Evolutionary conservation across 2,797 vertebrate genomes (phyloP).

Genomic region (Chanos chanos): DNA sequence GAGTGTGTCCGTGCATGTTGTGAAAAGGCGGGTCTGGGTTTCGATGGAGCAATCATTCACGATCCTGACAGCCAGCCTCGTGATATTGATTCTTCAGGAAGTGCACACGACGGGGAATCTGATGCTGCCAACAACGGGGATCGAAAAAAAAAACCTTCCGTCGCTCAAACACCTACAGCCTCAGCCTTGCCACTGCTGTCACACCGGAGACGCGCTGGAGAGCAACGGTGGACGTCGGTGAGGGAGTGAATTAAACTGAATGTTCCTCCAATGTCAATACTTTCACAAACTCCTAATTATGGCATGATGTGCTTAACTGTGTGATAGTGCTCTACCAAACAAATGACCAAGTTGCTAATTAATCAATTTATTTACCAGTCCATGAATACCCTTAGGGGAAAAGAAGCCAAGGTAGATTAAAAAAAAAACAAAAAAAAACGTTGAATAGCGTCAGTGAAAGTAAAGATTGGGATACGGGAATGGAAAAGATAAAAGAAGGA

Average conservation of each 20-base stretch:
- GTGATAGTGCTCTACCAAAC: no score
- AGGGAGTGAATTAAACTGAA: conserved; percentile 16
- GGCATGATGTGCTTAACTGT: no score
- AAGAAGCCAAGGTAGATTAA: no score
- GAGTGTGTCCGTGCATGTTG: conserved; percentile 24
- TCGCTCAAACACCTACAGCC: conserved; percentile 40
- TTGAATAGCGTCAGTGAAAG: no score
- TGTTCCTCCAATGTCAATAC: conserved; percentile 9
- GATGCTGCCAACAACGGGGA: conserved; percentile 39
- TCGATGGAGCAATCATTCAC: conserved; percentile 37
- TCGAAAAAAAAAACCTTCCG: conserved; percentile 41
- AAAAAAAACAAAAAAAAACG: no score
- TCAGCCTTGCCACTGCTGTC: conserved; percentile 28
- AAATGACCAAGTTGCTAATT: no score
- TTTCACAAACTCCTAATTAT: no score
- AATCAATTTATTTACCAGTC: no score
- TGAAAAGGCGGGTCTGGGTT: conserved; percentile 23
- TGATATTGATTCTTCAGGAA: conserved; percentile 45
- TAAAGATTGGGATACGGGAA: no score
- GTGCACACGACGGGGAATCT: conserved; percentile 34
- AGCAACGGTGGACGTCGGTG: conserved; percentile 9
- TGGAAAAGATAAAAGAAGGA: no score
- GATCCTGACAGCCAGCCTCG: conserved; percentile 36
- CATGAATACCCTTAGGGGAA: no score
- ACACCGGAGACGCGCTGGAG: conserved; percentile 19